A percentile compares a stretch with the other conserved stretches of the same genome.
Evolutionary conservation across 2,113 vertebrate genomes (phyloP).

Genomic region (Podarcis muralis): DNA sequence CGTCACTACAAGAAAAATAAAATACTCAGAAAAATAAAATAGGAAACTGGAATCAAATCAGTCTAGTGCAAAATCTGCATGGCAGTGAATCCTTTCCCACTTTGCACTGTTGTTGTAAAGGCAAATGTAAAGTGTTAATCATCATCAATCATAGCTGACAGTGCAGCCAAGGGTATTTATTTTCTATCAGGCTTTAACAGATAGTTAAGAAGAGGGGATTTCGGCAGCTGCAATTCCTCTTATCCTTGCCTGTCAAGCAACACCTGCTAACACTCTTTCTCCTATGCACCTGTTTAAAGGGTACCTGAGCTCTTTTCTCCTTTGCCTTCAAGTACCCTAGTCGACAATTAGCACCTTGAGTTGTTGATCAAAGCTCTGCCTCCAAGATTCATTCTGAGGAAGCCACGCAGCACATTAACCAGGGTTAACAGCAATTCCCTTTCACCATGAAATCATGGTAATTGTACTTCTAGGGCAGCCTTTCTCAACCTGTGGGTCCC

Average conservation of each 20-base stretch:
- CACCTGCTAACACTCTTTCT: not conserved
- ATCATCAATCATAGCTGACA: not conserved
- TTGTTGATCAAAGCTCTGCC: not conserved
- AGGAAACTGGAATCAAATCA: not conserved
- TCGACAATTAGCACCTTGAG: not conserved
- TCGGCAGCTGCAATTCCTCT: not conserved
- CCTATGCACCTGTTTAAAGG: not conserved
- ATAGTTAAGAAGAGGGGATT: not conserved
- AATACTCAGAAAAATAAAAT: not conserved
- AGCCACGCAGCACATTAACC: not conserved
- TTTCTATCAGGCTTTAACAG: not conserved
- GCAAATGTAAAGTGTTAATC: not conserved
- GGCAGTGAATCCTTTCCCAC: not conserved
- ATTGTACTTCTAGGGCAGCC: not conserved
- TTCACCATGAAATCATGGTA: not conserved
- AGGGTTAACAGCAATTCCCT: not conserved
- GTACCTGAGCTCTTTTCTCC: not conserved
- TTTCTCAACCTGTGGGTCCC: no score
- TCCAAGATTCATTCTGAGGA: not conserved
- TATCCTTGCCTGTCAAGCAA: not conserved
- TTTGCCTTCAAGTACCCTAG: not conserved
- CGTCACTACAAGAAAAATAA: constrained; percentile 24
- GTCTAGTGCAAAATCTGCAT: not conserved
- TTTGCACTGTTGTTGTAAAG: not conserved
- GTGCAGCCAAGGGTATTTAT: not conserved